These are phyloP conservation scores for Halcyon smyrnensis DNA, from an alignment of 2,797 vertebrate genomes.

Conservation along the genomic window DNA sequence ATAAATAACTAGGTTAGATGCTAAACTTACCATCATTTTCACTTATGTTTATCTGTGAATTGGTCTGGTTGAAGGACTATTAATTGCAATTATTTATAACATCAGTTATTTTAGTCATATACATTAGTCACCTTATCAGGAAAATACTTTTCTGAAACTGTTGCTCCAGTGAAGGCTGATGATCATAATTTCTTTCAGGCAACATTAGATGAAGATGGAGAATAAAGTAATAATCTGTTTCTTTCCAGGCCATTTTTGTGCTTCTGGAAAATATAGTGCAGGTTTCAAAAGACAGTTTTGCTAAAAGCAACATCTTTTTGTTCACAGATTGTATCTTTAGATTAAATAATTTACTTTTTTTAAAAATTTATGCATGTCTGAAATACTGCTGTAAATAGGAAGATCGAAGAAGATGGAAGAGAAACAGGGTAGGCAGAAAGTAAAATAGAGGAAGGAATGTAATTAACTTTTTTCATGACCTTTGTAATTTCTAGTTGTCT, in stretches of 20 bases:
- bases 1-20: not conserved
- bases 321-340: not conserved
- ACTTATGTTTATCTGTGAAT: not conserved
- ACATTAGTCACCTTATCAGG: not conserved
- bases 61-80: not conserved
- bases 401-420: not conserved
- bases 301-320: not conserved
- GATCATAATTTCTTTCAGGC: not conserved
- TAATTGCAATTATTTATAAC: not conserved
- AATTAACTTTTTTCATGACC: not conserved
- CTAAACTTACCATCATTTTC: not conserved
- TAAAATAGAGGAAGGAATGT: not conserved
- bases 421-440: not conserved
- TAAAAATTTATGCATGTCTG: not conserved
- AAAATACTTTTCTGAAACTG: not conserved
- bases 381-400: not conserved
- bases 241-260: not conserved
- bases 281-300: not conserved
- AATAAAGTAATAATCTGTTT: not conserved
- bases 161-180: not conserved
- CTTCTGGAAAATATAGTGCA: not conserved
- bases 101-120: not conserved
- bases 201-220: not conserved
- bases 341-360: not conserved
- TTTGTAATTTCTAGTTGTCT: constrained; percentile 24